These are phyloP conservation scores for Micronisus gabar DNA, from an alignment of 2,113 vertebrate genomes.

Conservation along the genomic window DNA sequence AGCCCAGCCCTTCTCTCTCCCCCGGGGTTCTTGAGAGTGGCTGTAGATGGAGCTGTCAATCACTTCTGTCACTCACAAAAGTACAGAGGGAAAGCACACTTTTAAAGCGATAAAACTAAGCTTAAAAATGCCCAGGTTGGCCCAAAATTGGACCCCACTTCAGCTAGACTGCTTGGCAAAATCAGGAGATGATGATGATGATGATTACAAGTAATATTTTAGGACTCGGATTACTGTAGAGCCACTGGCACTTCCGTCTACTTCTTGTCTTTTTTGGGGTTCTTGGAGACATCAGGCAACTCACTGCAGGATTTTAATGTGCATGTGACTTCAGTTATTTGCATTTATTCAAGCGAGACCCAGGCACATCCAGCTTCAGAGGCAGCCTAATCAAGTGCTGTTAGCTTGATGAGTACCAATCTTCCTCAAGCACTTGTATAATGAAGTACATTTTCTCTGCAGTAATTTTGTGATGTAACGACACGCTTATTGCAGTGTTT, in stretches of 20 bases:
- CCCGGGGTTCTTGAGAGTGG: fast-evolving
- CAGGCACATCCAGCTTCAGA: neutral
- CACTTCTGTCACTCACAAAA: neutral
- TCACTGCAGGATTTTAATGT: neutral
- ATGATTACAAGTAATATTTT: neutral
- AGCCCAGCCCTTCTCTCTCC: neutral
- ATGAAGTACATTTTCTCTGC: constrained; percentile 46
- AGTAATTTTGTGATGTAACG: neutral
- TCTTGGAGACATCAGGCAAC: neutral
- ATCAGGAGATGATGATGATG: neutral
- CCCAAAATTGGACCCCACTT: neutral
- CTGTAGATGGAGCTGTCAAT: neutral
- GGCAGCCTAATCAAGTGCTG: constrained; percentile 29
- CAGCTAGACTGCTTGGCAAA: neutral
- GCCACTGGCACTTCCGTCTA: neutral
- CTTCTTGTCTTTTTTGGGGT: neutral
- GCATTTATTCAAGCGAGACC: neutral
- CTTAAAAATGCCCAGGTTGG: neutral
- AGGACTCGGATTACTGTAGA: neutral
- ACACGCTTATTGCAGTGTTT: neutral
- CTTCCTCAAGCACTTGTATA: constrained; percentile 22
- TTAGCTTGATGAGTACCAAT: constrained; percentile 38
- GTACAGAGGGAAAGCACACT: neutral
- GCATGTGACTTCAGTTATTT: neutral
- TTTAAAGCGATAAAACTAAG: neutral